Evolutionary conservation across 2,888 invertebrate genomes (phyloP), one percentile per base, ranked within the genome.

Genomic region (Dascillus cervinus): DNA sequence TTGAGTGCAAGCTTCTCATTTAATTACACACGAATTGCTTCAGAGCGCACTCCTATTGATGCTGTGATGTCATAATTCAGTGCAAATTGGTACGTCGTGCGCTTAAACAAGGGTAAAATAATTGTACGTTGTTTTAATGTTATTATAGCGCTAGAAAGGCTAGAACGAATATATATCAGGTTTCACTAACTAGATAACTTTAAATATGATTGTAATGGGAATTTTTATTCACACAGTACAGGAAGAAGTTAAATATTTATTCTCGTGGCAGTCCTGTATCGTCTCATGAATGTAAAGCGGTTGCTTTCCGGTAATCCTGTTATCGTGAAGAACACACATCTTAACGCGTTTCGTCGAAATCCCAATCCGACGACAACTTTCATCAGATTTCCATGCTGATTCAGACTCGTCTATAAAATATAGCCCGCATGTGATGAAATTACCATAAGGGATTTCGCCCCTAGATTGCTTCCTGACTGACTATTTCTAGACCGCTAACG

Each of bases 211-310:
- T n/a, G n/a, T n/a, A n/a, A n/a, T n/a, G n/a, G n/a, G n/a, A n/a
- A n/a, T n/a, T n/a, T n/a, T n/a, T n/a, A n/a, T n/a, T n/a, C n/a
- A n/a, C n/a, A n/a, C n/a, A n/a, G n/a, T n/a, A n/a, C n/a, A n/a
- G 17, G 5, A 4, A 17, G 17, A 17, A 17, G 17, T 8, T 8
- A 4, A 8, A 17, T 17, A 17, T 30, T 35, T 29, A 34, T 56
- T 52, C 51, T 46, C 47, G 52, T 44, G 46, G 53, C 50, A 53
- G 57, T 58, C 52, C 55, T 59, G 57, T 59, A 56, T 57, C 59
- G 58, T 46, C 53, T 58, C 59, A 62, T 62, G 61, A 61, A 62
- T 62, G 61, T 58, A 62, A 62, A 62, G 60, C 53, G 57, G 48
- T 54, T 52, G 42, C 47, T 53, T 46, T 27, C 34, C 41, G 42